Evolutionary conservation across 2,113 vertebrate species (phyloP), one percentile per base, ranked within the genome.

Genomic region (Geococcyx californianus): DNA sequence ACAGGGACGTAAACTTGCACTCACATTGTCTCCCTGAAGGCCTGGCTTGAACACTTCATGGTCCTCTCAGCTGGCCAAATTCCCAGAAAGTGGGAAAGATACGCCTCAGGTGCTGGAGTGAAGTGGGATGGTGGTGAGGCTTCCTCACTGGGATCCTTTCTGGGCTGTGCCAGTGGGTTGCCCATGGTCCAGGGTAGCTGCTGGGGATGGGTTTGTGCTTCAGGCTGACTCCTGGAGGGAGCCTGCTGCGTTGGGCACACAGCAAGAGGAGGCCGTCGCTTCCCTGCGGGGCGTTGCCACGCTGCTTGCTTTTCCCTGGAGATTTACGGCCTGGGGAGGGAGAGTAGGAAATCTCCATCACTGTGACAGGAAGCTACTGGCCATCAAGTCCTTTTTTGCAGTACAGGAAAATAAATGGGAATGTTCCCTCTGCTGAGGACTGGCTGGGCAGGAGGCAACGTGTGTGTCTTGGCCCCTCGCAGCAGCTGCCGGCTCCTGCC

Each of bases 241-340:
- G 3, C 23, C 55, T 42, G 51, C 60, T 60, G 38, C 7, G 0
- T 2, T 4, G 47, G 21, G 4, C 5, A 3, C 17, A 4, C 2
- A 5, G 49, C 49, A 33, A 9, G 29, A 38, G 67, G 51, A 60
- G n/a, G 4, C 44, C 0, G 0, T 19, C 38, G n/a, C 26, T 44
- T 51, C n/a, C 20, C 63, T 31, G 40, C 0, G 0, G 40, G n/a
- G 8, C 12, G 3, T 28, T 72, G 68, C 74, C 25, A 0, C 18
- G 12, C 44, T 4, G 1, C n/a, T 52, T 40, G 38, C 18, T 42
- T 40, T 77, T 60, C 74, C 38, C 29, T 3, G 2, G 42, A 45
- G 64, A 62, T 70, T 52, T 74, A 47, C 42, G 63, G 60, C 78
- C 31, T 23, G 12, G 11, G 6, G 19, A 5, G 17, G 6, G 17